A percentile compares a stretch with the other conserved stretches of the same genome.
phyloP scores from a whole-genome alignment of 1,140 invertebrate genomes.

The Drosophila orosa region DNA sequence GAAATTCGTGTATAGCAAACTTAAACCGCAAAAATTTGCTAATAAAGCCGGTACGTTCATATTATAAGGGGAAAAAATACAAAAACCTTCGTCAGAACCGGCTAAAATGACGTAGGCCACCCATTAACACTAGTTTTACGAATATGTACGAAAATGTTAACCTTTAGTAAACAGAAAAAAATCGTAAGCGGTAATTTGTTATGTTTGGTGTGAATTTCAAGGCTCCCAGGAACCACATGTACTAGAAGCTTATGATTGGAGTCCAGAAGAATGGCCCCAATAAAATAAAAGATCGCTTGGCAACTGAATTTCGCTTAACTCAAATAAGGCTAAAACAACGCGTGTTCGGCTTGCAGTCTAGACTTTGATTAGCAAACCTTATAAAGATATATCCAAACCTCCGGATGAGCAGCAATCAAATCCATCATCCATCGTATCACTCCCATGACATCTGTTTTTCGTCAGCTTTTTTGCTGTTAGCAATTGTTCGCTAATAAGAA shows the following conservation, averaged over 20 bases:
- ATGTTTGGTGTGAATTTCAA: not conserved
- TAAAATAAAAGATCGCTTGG: constrained; percentile 20
- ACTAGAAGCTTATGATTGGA: not conserved
- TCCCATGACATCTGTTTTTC: constrained; percentile 32
- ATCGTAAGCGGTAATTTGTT: not conserved
- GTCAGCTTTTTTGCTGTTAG: constrained; percentile 51
- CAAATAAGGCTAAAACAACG: constrained; percentile 23
- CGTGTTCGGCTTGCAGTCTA: constrained; percentile 54
- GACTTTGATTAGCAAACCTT: constrained; percentile 61
- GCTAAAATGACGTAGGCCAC: constrained; percentile 61
- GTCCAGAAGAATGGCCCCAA: not conserved
- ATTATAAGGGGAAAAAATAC: constrained; percentile 27
- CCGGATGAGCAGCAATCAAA: constrained; percentile 17
- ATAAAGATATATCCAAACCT: constrained; percentile 37
- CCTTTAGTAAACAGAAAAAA: constrained; percentile 18
- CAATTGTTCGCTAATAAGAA: constrained; percentile 66
- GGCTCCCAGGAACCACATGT: not conserved
- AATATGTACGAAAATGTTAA: constrained; percentile 23
- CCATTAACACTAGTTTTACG: constrained; percentile 56
- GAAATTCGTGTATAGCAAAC: constrained; percentile 43
- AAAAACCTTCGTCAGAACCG: constrained; percentile 55
- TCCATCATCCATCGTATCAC: constrained; percentile 22
- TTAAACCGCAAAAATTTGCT: constrained; percentile 65
- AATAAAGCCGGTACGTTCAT: constrained; percentile 33
- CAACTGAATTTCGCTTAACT: constrained; percentile 44